Evolutionary conservation across 1,140 invertebrate genomes (phyloP), one percentile per base, ranked within the genome.

Genomic region (Hermatobates lingyangjiaoensis): DNA sequence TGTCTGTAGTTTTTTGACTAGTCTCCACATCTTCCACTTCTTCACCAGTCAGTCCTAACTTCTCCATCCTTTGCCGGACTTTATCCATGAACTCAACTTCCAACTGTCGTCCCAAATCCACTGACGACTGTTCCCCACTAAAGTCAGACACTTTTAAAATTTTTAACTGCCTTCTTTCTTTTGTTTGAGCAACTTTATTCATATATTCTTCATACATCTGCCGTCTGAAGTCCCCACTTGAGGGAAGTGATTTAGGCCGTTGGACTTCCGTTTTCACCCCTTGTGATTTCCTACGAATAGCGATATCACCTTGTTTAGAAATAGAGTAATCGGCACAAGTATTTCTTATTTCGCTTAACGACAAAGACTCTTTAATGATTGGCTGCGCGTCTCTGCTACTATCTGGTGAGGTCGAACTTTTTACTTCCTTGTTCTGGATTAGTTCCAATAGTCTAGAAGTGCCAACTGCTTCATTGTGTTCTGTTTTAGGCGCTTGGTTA

Each of bases 121-220:
- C 3, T 23, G 51, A 39, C 3, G 45, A 34, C 23, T 18, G 21
- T n/a, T 40, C 42, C 10, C 50, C 62, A 21, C 25, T 59, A 60
- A 54, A 50, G 60, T 62, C 44, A 46, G 59, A 57, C 45, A 87
- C 76, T 67, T 84, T 84, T 18, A 88, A 79, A 15, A 86, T 71
- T 64, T 83, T 85, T 26, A 81, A 74, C 45, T 81, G 74, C 49
- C 79, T 81, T 26, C 84, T 71, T 60, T 86, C 75, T 56, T 81
- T 75, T n/a, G 82, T 71, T 64, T 84, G 80, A 1, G 77, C 72
- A 47, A 87, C 76, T 67, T 85, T 80, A 58, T 73, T 69, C 62
- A 84, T 74, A 64, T 85, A 88, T 64, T 88, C 85, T 53, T 81
- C 72, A 61, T 83, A 86, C 83, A 88, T 87, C 61, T 76, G 71